Evolutionary conservation across 2,888 invertebrate genomes (phyloP).

Genomic region (Ormyrus rosae): DNA sequence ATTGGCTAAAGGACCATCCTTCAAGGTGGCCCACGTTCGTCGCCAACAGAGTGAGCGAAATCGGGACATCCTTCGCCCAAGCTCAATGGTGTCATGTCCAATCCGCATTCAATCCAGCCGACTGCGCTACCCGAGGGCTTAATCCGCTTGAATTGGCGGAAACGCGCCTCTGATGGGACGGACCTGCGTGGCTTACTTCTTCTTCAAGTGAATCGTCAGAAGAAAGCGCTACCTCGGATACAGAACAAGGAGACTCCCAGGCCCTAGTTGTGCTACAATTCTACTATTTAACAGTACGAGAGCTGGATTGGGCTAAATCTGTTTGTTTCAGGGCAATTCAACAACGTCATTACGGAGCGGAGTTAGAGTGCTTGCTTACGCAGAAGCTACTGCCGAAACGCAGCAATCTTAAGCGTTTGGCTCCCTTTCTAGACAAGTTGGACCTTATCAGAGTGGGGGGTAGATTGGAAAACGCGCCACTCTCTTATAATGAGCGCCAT

Average conservation of each 20-base stretch:
- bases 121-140: constrained; percentile 23
- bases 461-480: not conserved
- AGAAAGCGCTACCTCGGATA: not conserved
- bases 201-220: not conserved
- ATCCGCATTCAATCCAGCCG: constrained; percentile 5
- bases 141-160: not conserved
- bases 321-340: not conserved
- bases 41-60: constrained; percentile 4
- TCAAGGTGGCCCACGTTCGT: constrained; percentile 21
- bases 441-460: not conserved
- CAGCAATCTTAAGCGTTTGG: not conserved
- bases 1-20: not conserved
- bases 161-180: not conserved
- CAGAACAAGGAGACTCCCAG: not conserved
- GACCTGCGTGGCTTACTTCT: not conserved
- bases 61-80: not conserved
- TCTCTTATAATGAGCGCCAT: not conserved
- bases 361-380: not conserved
- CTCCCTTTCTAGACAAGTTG: not conserved
- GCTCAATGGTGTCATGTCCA: not conserved
- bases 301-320: not conserved
- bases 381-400: not conserved
- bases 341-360: not conserved
- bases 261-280: not conserved
- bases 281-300: not conserved